Base-by-base conservation (phyloP, 2,797 vertebrate genomes). In the Centroberyx gerrardi region DNA sequence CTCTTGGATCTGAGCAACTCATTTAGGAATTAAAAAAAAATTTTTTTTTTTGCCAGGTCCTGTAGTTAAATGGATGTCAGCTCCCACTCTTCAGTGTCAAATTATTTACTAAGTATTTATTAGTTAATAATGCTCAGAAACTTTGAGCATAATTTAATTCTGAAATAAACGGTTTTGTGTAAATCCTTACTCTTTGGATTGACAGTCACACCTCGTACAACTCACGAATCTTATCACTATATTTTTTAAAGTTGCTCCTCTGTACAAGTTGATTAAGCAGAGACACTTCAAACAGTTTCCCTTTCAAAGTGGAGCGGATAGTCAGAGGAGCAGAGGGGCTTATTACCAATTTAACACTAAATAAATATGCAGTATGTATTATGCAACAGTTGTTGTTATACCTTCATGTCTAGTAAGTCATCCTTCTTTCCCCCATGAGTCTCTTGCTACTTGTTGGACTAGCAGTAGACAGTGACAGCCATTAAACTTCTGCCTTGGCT, bases 401-500 rank as follows among this genome's bases (percentile, higher is more conserved):
- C 65, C 63, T 76, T 58, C 38, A 73, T 60, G 53, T 76, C 73
- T 77, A 3, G 12, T 52, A 62, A 67, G 61, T 80, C 64, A 52
- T 78, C 31, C 42, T 44, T 61, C 33, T 60, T 33, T 68, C 74
- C 31, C 51, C 54, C 15, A 13, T 74, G 80, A 75, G 68, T 82
- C 40, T 78, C 64, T 67, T 55, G 44, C 65, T 65, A 65, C 22
- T 48, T 49, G 40, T 44, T 42, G 27, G 18, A 15, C 36, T 51
- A 74, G 58, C 40, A 48, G 58, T 68, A 76, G 58, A 64, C 48
- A 1, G 22, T 54, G 66, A 62, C 68, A 62, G 62, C 68, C 44
- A 4, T 72, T 54, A 28, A 85, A 79, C 70, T 60, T 68, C 60
- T 22, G 15, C 72, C 83, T 69, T 83, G 64, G 78, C 74, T 78